phyloP scores from a whole-genome alignment of 2,888 invertebrate species.

The Andrena bucephala region DNA sequence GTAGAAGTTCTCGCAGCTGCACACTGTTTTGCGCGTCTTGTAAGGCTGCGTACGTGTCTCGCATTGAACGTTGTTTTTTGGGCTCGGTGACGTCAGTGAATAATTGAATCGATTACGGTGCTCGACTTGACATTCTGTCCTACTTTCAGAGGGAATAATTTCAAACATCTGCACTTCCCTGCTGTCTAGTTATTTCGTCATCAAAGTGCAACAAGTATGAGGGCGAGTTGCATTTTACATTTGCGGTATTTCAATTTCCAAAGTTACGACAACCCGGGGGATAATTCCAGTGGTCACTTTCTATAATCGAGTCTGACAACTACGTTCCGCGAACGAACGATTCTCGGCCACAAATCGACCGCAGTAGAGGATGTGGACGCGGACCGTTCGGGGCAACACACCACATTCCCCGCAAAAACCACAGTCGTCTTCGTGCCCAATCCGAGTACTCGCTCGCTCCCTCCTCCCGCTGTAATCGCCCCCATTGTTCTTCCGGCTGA shows the following conservation, averaged over 20 bases:
- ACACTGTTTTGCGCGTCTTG: background rate
- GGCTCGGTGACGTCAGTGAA: background rate
- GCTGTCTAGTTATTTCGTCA: background rate
- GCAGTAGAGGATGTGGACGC: conserved; percentile 15
- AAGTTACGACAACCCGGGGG: background rate
- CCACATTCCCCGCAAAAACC: conserved; percentile 52
- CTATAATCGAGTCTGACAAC: conserved; percentile 30
- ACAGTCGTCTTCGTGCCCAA: conserved; percentile 58
- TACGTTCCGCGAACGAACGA: conserved; percentile 23
- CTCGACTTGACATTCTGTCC: background rate
- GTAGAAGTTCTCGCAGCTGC: background rate
- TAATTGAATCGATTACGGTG: background rate
- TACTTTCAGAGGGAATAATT: background rate
- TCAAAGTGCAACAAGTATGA: too few relatives aligned
- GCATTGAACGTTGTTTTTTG: conserved; percentile 1
- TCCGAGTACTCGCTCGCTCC: conserved; percentile 51
- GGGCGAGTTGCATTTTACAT: too few relatives aligned
- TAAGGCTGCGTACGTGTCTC: background rate
- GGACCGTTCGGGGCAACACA: conserved; percentile 27
- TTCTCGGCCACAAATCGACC: conserved; percentile 2
- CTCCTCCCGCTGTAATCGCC: conserved; percentile 66
- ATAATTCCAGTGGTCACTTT: background rate
- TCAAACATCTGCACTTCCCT: too few relatives aligned
- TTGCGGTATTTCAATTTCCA: background rate
- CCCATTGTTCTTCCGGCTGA: conserved; percentile 72